Evolutionary conservation across 2,113 vertebrate species (phyloP).

Genomic region (Odobenus rosmarus): DNA sequence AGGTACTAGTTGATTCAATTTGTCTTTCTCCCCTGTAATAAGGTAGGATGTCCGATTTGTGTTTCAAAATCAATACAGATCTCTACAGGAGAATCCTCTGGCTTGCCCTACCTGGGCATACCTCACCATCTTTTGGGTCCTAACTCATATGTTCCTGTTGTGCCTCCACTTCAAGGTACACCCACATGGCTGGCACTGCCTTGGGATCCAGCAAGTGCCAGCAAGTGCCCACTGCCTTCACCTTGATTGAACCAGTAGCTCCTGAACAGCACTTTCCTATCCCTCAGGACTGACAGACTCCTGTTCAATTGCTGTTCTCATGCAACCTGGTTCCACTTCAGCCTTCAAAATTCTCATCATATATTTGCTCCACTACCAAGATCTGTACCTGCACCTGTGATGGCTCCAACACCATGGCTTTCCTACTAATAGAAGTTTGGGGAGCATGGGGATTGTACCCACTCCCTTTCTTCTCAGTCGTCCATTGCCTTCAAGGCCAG

Average conservation of each 20-base stretch:
- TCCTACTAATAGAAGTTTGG: not conserved
- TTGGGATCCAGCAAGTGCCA: not conserved
- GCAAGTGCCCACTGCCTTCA: not conserved
- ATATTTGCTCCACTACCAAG: slow-evolving; percentile 52
- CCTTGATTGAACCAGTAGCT: not conserved
- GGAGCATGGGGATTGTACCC: too few species aligned
- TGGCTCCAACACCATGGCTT: too few species aligned
- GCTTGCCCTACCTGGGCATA: not conserved
- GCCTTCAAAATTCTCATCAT: slow-evolving; percentile 57
- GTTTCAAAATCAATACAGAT: not conserved
- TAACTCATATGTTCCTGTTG: not conserved
- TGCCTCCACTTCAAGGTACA: too few species aligned
- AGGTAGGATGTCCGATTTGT: not conserved
- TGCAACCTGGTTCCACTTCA: slow-evolving; percentile 63
- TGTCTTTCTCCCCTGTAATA: not conserved
- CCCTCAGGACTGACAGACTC: slow-evolving; percentile 37
- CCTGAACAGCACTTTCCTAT: not conserved
- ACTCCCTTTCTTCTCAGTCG: not conserved
- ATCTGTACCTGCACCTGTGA: not conserved
- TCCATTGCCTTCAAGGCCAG: not conserved
- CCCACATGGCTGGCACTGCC: not conserved
- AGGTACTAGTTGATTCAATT: not conserved
- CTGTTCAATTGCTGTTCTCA: slow-evolving; percentile 59
- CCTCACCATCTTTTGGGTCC: not conserved
- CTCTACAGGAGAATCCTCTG: not conserved